Base-by-base conservation (phyloP, 2,113 vertebrate species). In the Entosphenus tridentatus region DNA sequence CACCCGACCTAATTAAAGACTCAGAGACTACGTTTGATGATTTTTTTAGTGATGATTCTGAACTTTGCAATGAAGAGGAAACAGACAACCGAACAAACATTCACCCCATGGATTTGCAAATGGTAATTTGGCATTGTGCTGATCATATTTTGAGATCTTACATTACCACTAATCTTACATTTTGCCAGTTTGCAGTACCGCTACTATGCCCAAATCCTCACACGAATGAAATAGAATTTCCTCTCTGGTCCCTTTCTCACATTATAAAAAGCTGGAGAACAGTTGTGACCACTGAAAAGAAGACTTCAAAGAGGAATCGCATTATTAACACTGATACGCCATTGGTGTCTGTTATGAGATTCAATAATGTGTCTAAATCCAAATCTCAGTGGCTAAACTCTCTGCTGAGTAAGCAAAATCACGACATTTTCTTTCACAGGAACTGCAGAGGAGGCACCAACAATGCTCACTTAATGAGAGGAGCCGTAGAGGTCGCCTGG, bases 401-500 rank as follows among this genome's bases (percentile, higher is more conserved):
- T 57, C 68, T 75, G 56, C 75, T 86, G 65, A 80, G 76, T 74
- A 82, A 80, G 70, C 73, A 57, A 9, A 79, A 75, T 16, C 78
- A 81, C 18, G 62, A 76, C 58, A 74, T 76, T 1, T 85, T 85
- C 76, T 82, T 79, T 71, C 78, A 84, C 68, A 72, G 77, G 62
- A 72, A 84, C 69, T 82, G 78, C 18, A 67, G 62, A 72, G 79
- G 80, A 2, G 82, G 76, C 75, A 81, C 67, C 57, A 79, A 75
- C 72, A 70, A 74, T 56, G 68, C 71, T 21, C 69, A 80, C 62
- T 16, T 84, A 69, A 80, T 84, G 80, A 75, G 72, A 9, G 80
- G 81, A 2, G 70, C 85, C 9, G 80, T 79, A 74, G 82, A 85
- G 77, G 80, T 86, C 56, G 75, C 77, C 70, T 86, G 83, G 83